A percentile compares a stretch with the other conserved stretches of the same genome.
phyloP scores from a whole-genome alignment of 2,797 vertebrate genomes.

The Vireo griseus region DNA sequence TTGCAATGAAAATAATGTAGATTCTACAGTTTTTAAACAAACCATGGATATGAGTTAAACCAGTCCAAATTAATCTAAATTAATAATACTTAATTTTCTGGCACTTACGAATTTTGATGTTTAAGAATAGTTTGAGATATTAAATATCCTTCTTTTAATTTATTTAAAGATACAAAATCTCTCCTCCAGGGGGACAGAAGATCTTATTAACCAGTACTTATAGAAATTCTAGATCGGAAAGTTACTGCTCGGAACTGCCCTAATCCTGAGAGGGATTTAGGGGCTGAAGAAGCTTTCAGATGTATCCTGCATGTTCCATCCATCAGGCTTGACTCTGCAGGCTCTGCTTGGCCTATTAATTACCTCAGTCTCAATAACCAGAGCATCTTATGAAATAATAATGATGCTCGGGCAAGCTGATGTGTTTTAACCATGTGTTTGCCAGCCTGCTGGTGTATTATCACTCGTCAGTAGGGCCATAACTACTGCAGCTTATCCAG shows the following conservation, averaged over 20 bases:
- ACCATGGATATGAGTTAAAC: background rate
- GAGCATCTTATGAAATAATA: background rate
- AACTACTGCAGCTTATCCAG: background rate
- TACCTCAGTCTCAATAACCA: background rate
- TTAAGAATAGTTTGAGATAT: background rate
- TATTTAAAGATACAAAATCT: slow-evolving; percentile 1
- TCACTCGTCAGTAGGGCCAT: background rate
- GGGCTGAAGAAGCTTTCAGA: background rate
- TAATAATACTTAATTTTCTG: background rate
- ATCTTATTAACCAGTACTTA: background rate
- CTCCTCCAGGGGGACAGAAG: background rate
- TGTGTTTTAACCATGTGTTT: background rate
- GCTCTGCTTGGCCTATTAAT: background rate
- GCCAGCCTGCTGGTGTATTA: rapidly evolving
- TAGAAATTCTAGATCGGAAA: background rate
- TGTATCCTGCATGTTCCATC: background rate
- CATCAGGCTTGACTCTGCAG: background rate
- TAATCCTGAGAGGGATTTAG: background rate
- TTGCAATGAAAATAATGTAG: background rate
- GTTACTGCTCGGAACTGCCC: background rate
- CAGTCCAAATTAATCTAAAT: background rate
- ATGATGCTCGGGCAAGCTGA: background rate
- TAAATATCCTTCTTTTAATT: background rate
- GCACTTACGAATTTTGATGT: background rate
- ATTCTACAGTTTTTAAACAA: background rate